Base-by-base conservation (phyloP, 1,140 invertebrate species). In the Phymorhynchus buccinoides region DNA sequence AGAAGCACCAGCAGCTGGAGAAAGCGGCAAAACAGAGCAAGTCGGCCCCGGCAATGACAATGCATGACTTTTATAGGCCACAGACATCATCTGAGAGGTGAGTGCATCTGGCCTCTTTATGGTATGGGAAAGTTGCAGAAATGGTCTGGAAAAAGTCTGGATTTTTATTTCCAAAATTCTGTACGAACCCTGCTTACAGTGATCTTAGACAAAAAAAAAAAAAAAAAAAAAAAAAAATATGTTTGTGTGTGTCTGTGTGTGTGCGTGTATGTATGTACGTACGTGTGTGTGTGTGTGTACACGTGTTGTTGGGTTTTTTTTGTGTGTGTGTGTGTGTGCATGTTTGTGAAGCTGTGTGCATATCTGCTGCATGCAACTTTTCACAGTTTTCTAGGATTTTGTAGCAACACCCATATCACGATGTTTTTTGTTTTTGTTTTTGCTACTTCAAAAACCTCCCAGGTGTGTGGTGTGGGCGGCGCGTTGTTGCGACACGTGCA, bases 401-500 rank as follows among this genome's bases (percentile, higher is more conserved):
- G 9, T 12, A 52, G 48, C 22, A 9, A 52, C 22, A 22, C 48
- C 9, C 48, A 52, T 22, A 80, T 80, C 27, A 37, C 0, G 1
- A 80, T 52, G 52, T 16, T 81, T 35, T 44, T 44, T 44, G 6
- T 3, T 41, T 44, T 41, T 48, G 18, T 79, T 27, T 44, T 66
- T 66, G 62, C 9, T n/a, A 12, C 30, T 66, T 27, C 30, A n/a
- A n/a, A n/a, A n/a, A n/a, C 30, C 18, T 4, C 9, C 9, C 7
- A 83, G 6, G 37, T 88, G 66, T 81, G 82, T 56, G 89, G 90
- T 86, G 93, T 96, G 80, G 95, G 96, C 3, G 94, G 94, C 32
- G 89, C 96, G 27, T 89, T 97, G 35, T 93, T 97, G 62, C 94
- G 95, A 71, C 95, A 96, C 88, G 95, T 96, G 77, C 94, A 96